Evolutionary conservation across 2,888 invertebrate species (phyloP).

Genomic region (Campoplex capitator): DNA sequence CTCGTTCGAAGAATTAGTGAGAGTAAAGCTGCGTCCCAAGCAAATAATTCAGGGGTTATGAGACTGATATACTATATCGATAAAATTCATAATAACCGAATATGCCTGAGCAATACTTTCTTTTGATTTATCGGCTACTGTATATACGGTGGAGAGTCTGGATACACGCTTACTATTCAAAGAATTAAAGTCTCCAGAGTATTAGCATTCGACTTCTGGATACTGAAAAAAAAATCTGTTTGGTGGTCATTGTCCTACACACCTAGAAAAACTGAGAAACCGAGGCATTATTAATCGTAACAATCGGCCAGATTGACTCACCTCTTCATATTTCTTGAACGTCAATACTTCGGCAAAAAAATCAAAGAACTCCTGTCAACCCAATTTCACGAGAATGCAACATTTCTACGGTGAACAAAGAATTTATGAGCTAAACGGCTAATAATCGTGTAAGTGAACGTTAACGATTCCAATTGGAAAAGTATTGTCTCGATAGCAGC

Average conservation of each 20-base stretch:
- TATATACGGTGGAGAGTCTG: not conserved
- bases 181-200: not conserved
- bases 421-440: not conserved
- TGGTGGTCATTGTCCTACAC: not conserved
- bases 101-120: constrained; percentile 36
- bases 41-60: constrained; percentile 60
- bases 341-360: too few relatives aligned
- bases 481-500: not conserved
- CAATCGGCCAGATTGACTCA: not conserved
- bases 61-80: constrained; percentile 64
- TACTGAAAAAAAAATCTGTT: constrained; percentile 1
- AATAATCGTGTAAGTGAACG: not conserved
- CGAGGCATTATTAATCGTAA: not conserved
- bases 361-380: too few relatives aligned
- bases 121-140: constrained; percentile 53
- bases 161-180: not conserved
- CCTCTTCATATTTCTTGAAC: too few relatives aligned
- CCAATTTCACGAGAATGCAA: not conserved
- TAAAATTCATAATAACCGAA: constrained; percentile 61
- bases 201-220: not conserved
- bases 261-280: not conserved
- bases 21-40: constrained; percentile 42
- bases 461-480: not conserved
- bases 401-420: not conserved
- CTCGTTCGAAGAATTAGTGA: constrained; percentile 56